phyloP scores from a whole-genome alignment of 2,797 vertebrate genomes.

The Schizopygopsis pylzovi region DNA sequence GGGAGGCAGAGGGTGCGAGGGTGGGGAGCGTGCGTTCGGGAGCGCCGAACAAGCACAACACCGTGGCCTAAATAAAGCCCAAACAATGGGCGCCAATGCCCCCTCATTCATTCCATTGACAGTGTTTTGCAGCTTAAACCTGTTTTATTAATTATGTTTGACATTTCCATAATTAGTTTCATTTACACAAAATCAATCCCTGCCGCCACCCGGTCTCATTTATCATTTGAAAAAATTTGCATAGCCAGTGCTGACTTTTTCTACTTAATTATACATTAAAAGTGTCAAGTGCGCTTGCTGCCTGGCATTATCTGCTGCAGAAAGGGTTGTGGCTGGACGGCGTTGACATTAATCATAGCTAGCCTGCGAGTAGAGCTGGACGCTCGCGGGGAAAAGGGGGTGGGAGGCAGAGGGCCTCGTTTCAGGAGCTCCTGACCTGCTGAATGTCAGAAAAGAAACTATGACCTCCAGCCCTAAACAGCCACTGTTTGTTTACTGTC shows the following conservation, averaged over 20 bases:
- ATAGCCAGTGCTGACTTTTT: conserved; percentile 99
- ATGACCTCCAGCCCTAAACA: conserved; percentile 87
- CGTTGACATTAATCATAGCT: conserved; percentile 99
- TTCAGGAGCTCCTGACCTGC: conserved; percentile 70
- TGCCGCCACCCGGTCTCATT: conserved; percentile 99
- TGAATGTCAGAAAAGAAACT: conserved; percentile 85
- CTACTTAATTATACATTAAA: conserved; percentile 99
- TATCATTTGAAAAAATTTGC: conserved; percentile 99
- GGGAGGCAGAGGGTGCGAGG: conserved; percentile 95
- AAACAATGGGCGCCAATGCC: conserved; percentile 99
- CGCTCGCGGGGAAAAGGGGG: conserved; percentile 84
- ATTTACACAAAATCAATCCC: conserved; percentile 99
- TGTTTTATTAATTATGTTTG: conserved; percentile 95
- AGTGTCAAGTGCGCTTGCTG: conserved; percentile 99
- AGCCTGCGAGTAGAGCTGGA: conserved; percentile 91
- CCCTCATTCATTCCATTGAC: conserved; percentile 95
- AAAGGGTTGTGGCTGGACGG: conserved; percentile 99
- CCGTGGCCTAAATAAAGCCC: conserved; percentile 99
- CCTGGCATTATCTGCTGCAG: conserved; percentile 99
- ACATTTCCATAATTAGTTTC: conserved; percentile 94
- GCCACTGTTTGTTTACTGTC: conserved; percentile 76
- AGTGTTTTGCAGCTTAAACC: conserved; percentile 94
- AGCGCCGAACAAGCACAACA: conserved; percentile 99
- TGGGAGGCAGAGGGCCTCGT: conserved; percentile 77
- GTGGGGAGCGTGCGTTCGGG: conserved; percentile 97